phyloP scores from a whole-genome alignment of 2,797 vertebrate genomes.

The Syndactyla subalaris region DNA sequence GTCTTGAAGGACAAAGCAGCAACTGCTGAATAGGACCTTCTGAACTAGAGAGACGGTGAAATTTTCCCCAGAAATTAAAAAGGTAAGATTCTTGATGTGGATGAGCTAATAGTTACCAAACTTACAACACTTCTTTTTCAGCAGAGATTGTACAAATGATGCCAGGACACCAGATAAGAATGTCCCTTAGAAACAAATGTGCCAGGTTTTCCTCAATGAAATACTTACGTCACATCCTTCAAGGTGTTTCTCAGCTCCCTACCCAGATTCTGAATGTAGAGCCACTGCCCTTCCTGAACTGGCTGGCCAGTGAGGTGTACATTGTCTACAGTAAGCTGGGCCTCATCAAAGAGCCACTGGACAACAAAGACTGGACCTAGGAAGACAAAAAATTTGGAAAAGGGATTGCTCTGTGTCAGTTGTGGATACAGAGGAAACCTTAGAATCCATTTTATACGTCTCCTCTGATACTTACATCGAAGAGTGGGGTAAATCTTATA shows the following conservation, averaged over 20 bases:
- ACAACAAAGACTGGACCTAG: constrained; percentile 96
- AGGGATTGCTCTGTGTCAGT: neutral
- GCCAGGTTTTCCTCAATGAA: neutral
- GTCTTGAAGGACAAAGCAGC: neutral
- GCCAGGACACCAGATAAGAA: neutral
- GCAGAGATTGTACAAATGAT: neutral
- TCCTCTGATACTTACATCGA: constrained; percentile 83
- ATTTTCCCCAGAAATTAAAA: neutral
- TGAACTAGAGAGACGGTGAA: neutral
- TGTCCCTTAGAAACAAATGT: neutral
- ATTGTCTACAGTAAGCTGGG: constrained; percentile 95
- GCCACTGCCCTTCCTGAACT: constrained; percentile 95
- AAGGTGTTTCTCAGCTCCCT: constrained; percentile 92
- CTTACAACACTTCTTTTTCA: neutral
- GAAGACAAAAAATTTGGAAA: neutral
- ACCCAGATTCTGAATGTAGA: constrained; percentile 95
- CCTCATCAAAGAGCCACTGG: constrained; percentile 98
- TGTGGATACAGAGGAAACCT: neutral
- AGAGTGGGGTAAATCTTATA: constrained; percentile 96
- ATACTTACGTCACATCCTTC: constrained; percentile 91
- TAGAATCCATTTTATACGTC: neutral
- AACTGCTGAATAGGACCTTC: neutral
- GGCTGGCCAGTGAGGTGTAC: constrained; percentile 95
- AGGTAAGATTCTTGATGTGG: neutral
- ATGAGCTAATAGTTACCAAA: neutral